phyloP scores from a whole-genome alignment of 2,888 invertebrate genomes.

The Falcaria lacertinaria region DNA sequence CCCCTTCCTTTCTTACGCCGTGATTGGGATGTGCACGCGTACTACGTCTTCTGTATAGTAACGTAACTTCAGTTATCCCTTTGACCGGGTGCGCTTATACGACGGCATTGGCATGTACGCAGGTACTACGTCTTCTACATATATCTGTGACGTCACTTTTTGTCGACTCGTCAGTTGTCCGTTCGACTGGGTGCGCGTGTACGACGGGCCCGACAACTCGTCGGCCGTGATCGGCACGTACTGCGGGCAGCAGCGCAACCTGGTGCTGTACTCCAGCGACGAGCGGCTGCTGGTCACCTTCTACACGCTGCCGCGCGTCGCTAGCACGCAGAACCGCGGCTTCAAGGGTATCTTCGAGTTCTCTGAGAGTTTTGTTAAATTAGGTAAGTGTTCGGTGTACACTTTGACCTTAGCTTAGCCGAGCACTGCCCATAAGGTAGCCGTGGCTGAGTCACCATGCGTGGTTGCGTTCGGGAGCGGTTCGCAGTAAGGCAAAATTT shows the following conservation, averaged over 20 bases:
- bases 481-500: too few species aligned
- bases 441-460: too few species aligned
- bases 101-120: background rate
- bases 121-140: too few species aligned
- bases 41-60: too few species aligned
- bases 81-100: too few species aligned
- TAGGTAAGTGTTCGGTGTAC: constrained; percentile 83
- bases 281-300: constrained; percentile 94
- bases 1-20: too few species aligned
- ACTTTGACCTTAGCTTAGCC: too few species aligned
- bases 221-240: constrained; percentile 96
- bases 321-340: constrained; percentile 97
- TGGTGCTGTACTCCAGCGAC: constrained; percentile 96
- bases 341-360: constrained; percentile 99
- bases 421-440: too few species aligned
- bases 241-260: constrained; percentile 97
- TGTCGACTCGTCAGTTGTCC: constrained; percentile 87
- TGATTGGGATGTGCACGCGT: too few species aligned
- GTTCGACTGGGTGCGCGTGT: constrained; percentile 98
- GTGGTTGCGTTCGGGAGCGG: too few species aligned
- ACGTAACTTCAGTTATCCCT: too few species aligned
- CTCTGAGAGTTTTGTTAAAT: constrained; percentile 98
- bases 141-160: too few species aligned
- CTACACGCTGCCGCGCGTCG: constrained; percentile 93
- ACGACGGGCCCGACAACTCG: constrained; percentile 94